A percentile compares a stretch with the other conserved stretches of the same genome.
Conservation (phyloP, 1,140 invertebrate genomes). For the Caenorhabditis latens region DNA sequence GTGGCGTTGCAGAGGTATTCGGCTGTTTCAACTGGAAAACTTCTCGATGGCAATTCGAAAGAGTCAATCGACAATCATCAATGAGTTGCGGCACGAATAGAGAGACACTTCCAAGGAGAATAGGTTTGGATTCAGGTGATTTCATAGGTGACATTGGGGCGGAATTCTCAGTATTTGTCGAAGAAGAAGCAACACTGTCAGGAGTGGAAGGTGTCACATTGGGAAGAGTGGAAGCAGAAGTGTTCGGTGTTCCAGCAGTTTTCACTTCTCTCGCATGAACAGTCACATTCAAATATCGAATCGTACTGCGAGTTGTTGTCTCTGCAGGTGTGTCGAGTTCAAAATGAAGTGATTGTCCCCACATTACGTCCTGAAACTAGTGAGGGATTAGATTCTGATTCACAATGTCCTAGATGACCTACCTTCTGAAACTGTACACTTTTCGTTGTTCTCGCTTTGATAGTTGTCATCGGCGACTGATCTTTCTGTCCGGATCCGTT, state of each 20-base stretch:
- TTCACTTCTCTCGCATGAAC: slow-evolving; percentile 66
- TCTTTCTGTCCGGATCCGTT: not conserved
- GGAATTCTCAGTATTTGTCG: not conserved
- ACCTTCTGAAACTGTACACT: slow-evolving; percentile 34
- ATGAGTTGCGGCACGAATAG: slow-evolving; percentile 73
- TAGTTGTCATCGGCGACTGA: slow-evolving; percentile 17
- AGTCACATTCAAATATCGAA: slow-evolving; percentile 71
- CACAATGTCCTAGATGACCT: not conserved
- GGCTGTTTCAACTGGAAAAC: slow-evolving; percentile 72
- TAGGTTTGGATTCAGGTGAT: slow-evolving; percentile 53
- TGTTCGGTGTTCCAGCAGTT: slow-evolving; percentile 25
- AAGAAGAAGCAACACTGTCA: slow-evolving; percentile 16
- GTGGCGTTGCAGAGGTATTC: slow-evolving; percentile 43
- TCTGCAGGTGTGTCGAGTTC: slow-evolving; percentile 61
- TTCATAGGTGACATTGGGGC: slow-evolving; percentile 5
- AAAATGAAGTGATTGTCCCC: slow-evolving; percentile 76
- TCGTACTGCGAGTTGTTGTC: not conserved
- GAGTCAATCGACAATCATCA: slow-evolving; percentile 72
- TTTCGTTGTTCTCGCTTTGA: slow-evolving; percentile 58
- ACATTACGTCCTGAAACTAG: slow-evolving; percentile 69
- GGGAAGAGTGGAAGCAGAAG: not conserved
- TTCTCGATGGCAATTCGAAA: slow-evolving; percentile 75
- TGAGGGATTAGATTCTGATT: not conserved
- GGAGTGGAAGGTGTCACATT: slow-evolving; percentile 13
- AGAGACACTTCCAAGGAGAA: slow-evolving; percentile 74